Conservation (phyloP, 2,113 vertebrate genomes). For the Siphamia tubifer region DNA sequence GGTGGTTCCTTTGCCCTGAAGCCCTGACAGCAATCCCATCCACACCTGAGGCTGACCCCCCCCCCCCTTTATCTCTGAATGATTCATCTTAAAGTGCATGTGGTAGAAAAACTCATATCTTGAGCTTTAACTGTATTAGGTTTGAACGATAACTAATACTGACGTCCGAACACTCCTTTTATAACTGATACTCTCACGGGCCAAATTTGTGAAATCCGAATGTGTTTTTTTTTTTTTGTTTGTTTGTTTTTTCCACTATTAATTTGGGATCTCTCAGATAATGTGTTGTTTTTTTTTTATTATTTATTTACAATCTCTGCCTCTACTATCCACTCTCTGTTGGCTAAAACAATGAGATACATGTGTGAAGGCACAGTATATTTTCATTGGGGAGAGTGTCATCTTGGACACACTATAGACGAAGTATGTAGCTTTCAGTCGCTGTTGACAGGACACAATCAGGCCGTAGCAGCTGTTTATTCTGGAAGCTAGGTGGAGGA, state of each 20-base stretch:
- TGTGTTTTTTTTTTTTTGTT: not conserved
- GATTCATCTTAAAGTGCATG: not conserved
- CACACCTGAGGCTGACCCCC: not conserved
- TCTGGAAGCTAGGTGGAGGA: constrained; percentile 62
- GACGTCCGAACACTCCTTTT: no score
- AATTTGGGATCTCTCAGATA: constrained; percentile 23
- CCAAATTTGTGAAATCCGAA: constrained; percentile 17
- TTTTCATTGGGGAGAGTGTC: constrained; percentile 30
- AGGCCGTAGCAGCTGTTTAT: constrained; percentile 68
- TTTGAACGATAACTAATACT: no score
- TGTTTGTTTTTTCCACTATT: no score
- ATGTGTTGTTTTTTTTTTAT: no score
- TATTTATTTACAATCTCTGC: not conserved
- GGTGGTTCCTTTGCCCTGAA: not conserved
- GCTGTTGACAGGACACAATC: constrained; percentile 68
- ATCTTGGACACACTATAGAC: constrained; percentile 69
- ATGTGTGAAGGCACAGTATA: constrained; percentile 14
- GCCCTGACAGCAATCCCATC: not conserved
- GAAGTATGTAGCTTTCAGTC: constrained; percentile 48
- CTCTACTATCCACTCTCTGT: not conserved
- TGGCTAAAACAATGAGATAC: constrained; percentile 14
- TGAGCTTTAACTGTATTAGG: not conserved
- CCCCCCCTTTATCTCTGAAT: not conserved
- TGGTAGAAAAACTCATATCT: not conserved
- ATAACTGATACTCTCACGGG: no score